A percentile compares a stretch with the other conserved stretches of the same genome.
These are phyloP conservation scores for Tortrix viridana DNA, from an alignment of 2,888 invertebrate species.

Conservation along the genomic window DNA sequence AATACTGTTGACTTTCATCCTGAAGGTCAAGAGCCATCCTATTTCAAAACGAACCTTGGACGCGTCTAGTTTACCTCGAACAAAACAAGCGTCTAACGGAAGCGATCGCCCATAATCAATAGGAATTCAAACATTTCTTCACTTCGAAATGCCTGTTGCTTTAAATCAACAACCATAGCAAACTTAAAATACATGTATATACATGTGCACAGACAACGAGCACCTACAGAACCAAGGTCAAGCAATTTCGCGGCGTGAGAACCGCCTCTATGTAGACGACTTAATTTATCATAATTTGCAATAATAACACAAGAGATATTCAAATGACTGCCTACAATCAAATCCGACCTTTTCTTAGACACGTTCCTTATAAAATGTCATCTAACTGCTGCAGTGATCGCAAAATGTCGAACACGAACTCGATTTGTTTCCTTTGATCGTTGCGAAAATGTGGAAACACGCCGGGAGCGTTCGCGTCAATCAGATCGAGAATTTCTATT, in stretches of 20 bases:
- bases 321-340: constrained; percentile 82
- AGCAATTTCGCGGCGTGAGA: constrained; percentile 78
- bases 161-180: constrained; percentile 5
- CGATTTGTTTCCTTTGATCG: constrained; percentile 72
- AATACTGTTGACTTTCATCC: constrained; percentile 83
- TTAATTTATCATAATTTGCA: constrained; percentile 81
- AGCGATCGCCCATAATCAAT: constrained; percentile 73
- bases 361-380: constrained; percentile 83
- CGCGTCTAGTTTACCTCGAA: constrained; percentile 79
- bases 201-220: constrained; percentile 53
- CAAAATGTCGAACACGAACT: constrained; percentile 82
- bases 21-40: constrained; percentile 84
- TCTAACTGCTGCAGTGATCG: constrained; percentile 78
- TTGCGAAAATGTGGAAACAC: constrained; percentile 76
- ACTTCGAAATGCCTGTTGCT: constrained; percentile 42
- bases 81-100: constrained; percentile 72
- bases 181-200: constrained; percentile 35
- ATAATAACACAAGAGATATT: constrained; percentile 80
- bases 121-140: constrained; percentile 62
- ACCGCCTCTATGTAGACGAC: constrained; percentile 72
- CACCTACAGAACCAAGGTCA: constrained; percentile 72
- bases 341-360: constrained; percentile 82
- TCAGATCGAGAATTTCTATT: constrained; percentile 53
- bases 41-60: constrained; percentile 82
- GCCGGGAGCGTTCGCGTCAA: constrained; percentile 55